phyloP scores from a whole-genome alignment of 2,888 invertebrate species.

The Crossocerus cetratus region DNA sequence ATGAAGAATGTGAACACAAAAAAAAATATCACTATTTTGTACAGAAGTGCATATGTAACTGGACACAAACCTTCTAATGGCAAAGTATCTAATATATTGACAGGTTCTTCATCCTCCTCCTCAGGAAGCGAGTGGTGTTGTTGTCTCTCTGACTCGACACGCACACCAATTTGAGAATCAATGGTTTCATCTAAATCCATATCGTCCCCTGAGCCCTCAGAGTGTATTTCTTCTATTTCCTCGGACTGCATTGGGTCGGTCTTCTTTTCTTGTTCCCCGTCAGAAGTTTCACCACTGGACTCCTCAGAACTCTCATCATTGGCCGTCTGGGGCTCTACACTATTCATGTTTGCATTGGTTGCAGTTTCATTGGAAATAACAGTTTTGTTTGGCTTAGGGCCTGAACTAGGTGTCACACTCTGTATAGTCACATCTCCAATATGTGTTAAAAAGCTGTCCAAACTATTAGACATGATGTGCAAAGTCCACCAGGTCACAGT shows the following conservation, averaged over 20 bases:
- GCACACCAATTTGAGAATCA: conserved; percentile 73
- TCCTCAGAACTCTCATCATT: conserved; percentile 74
- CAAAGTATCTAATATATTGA: conserved; percentile 74
- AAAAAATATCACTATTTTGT: not conserved
- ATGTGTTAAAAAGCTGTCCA: conserved; percentile 80
- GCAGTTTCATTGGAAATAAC: conserved; percentile 50
- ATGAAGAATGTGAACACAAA: too few relatives aligned
- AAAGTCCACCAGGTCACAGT: conserved; percentile 49
- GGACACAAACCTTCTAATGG: conserved; percentile 68
- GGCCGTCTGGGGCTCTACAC: conserved; percentile 60
- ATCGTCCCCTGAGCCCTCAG: conserved; percentile 73
- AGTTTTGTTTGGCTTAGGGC: conserved; percentile 59
- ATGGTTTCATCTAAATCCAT: conserved; percentile 76
- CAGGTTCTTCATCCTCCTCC: conserved; percentile 73
- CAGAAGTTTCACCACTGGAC: conserved; percentile 76
- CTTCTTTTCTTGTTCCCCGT: conserved; percentile 68
- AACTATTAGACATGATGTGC: conserved; percentile 73
- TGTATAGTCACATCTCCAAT: conserved; percentile 82
- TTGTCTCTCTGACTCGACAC: conserved; percentile 69
- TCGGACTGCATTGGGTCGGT: conserved; percentile 62
- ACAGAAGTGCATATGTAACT: conserved; percentile 1
- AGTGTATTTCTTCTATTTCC: conserved; percentile 71
- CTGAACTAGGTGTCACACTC: conserved; percentile 74
- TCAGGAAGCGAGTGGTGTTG: conserved; percentile 57
- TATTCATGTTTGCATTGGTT: conserved; percentile 58